Conservation (phyloP, 2,797 vertebrate genomes). For the Coregonus suidteri region DNA sequence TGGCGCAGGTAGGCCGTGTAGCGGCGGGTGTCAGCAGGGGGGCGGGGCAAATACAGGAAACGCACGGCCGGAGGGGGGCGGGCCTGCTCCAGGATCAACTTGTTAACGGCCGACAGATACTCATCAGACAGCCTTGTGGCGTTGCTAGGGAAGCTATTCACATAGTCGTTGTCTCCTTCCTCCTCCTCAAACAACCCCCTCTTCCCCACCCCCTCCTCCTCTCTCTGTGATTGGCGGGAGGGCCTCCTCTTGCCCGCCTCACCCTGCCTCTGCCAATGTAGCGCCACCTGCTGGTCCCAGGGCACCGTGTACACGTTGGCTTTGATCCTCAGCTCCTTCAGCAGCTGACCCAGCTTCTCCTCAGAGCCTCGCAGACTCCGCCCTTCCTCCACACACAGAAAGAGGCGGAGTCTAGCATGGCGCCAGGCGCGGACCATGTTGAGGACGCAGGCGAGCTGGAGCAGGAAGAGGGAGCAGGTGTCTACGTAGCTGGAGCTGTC, state of each 20-base stretch:
- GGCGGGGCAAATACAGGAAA: conserved; percentile 88
- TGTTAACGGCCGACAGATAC: conserved; percentile 83
- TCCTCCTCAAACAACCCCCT: conserved; percentile 33
- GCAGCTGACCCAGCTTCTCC: conserved; percentile 83
- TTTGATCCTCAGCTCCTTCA: conserved; percentile 86
- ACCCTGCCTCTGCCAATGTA: conserved; percentile 86
- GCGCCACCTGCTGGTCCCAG: conserved; percentile 85
- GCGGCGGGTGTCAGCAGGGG: conserved; percentile 83
- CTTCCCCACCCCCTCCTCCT: conserved; percentile 10
- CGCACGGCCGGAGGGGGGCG: conserved; percentile 75
- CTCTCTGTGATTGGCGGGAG: background rate
- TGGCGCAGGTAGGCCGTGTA: conserved; percentile 83
- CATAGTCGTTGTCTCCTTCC: conserved; percentile 49
- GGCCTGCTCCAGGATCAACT: conserved; percentile 80
- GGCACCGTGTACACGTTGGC: conserved; percentile 81
- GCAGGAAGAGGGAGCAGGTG: conserved; percentile 89
- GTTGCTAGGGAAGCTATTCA: conserved; percentile 82
- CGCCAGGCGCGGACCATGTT: conserved; percentile 88
- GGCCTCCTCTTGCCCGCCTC: conserved; percentile 27
- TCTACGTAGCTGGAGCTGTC: conserved; percentile 88
- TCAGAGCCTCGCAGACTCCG: conserved; percentile 79
- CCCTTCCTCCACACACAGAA: conserved; percentile 87
- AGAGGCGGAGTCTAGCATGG: conserved; percentile 83
- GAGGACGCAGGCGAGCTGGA: conserved; percentile 89
- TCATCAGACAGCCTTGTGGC: conserved; percentile 80